Evolutionary conservation across 1,140 invertebrate species (phyloP), one percentile per base, ranked within the genome.

Genomic region (Drosophila ananassae): DNA sequence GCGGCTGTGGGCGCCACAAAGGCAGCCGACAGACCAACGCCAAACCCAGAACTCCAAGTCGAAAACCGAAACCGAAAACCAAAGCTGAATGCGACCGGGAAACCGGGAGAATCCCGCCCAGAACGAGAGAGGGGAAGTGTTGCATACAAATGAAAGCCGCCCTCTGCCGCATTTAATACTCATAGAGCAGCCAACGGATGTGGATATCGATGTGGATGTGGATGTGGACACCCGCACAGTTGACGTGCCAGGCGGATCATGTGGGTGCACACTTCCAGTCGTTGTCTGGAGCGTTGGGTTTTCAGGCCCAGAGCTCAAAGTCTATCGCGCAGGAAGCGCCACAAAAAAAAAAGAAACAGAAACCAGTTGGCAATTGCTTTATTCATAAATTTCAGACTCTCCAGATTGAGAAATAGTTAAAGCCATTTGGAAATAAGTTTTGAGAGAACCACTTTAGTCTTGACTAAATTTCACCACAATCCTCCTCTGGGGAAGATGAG

Each of bases 1-100:
- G 79, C 72, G 78, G 77, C 72, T 67, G 66, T 87, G 83, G 79
- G 83, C 79, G 83, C 83, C 79, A 87, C 83, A 87, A 87, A 87
- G 83, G 21, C 67, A 69, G 76, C 83, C 83, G 83, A 69, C 83
- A 71, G 83, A 69, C 83, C 54, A 53, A 8, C 53, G 21, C 58
- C 60, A 66, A 61, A 59, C 47, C 47, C 52, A 59, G 50, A 76
- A 47, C 32, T 71, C 41, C 24, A 25, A 39, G 9, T 28, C 51
- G n/a, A 68, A 22, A 59, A 32, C 47, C 58, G 41, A 62, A 47
- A 28, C 21, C 25, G 25, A 58, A 60, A 62, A 52, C 37, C 47
- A 17, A 47, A 47, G 21, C 44, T 47, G 37, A 61, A 13, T 32
- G 17, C 51, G 39, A 62, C 41, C 10, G n/a, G n/a, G n/a, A n/a